Conservation (phyloP, 2,113 vertebrate genomes). For the Cyprinodon tularosa region DNA sequence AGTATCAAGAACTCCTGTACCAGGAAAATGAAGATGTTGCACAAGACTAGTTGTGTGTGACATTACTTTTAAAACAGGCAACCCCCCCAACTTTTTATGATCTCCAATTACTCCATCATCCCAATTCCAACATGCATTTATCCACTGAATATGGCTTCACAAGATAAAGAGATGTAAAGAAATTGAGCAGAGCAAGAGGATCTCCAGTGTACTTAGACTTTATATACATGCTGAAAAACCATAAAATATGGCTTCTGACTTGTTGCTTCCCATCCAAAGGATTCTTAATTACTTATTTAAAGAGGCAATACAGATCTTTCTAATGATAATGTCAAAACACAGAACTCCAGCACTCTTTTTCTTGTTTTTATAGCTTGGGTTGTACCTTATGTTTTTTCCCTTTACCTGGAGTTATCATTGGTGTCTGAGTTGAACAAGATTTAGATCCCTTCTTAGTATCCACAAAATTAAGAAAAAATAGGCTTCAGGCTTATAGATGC, state of each 20-base stretch:
- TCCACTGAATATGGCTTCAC: background rate
- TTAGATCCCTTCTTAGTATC: too few relatives aligned
- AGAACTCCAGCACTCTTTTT: too few relatives aligned
- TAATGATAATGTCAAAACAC: too few relatives aligned
- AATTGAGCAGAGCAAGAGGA: slow-evolving; percentile 17
- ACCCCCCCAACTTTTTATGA: background rate
- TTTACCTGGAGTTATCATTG: too few relatives aligned
- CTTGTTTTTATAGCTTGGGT: too few relatives aligned
- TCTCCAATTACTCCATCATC: background rate
- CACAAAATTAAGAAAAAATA: too few relatives aligned
- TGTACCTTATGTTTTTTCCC: too few relatives aligned
- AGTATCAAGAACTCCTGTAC: background rate
- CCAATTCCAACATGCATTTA: background rate
- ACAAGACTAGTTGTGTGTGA: background rate
- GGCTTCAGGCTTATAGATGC: too few relatives aligned
- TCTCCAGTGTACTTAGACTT: slow-evolving; percentile 44
- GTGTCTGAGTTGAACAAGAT: too few relatives aligned
- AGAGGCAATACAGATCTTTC: background rate
- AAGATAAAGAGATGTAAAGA: slow-evolving; percentile 30
- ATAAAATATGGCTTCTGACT: slow-evolving; percentile 31
- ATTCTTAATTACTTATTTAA: background rate
- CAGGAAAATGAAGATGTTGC: slow-evolving; percentile 1
- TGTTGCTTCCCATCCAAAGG: background rate
- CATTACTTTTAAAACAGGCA: background rate
- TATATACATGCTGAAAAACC: slow-evolving; percentile 53